A percentile compares a stretch with the other conserved stretches of the same genome.
These are phyloP conservation scores for Maconellicoccus hirsutus DNA, from an alignment of 1,140 invertebrate species.

Conservation along the genomic window DNA sequence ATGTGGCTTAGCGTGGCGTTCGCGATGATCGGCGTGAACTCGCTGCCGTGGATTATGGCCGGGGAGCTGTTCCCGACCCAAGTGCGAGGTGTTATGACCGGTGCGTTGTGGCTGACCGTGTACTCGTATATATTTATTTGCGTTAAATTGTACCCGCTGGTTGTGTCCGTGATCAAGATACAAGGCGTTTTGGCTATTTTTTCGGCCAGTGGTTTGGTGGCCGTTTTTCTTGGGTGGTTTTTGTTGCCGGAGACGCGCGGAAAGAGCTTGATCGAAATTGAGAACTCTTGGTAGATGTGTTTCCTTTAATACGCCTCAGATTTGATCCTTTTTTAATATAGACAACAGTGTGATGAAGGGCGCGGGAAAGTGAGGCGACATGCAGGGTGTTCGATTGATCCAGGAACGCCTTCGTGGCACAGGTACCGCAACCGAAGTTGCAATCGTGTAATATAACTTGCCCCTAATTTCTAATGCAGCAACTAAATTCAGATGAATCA, in stretches of 20 bases:
- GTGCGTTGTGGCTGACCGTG: conserved; percentile 51
- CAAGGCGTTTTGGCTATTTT: conserved; percentile 34
- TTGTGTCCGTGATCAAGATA: conserved; percentile 44
- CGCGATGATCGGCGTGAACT: conserved; percentile 58
- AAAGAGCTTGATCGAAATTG: conserved; percentile 64
- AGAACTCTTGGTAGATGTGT: conserved; percentile 31
- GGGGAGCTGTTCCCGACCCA: conserved; percentile 58
- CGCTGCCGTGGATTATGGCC: conserved; percentile 61
- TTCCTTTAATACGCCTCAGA: no score
- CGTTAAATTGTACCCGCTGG: conserved; percentile 54
- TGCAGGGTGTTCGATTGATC: no score
- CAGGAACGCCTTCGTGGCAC: no score
- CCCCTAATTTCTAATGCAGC: no score
- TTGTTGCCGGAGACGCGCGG: conserved; percentile 68
- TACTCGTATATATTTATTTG: conserved; percentile 55
- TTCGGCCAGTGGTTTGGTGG: conserved; percentile 52
- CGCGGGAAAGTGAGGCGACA: no score
- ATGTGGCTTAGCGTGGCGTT: conserved; percentile 53
- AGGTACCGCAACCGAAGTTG: no score
- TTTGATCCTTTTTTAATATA: no score
- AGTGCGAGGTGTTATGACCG: conserved; percentile 52
- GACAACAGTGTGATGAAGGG: no score
- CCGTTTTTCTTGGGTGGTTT: conserved; percentile 41
- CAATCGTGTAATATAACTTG: no score
- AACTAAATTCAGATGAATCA: no score